Conservation (phyloP, 2,888 invertebrate genomes). For the Drosophila cracens region DNA sequence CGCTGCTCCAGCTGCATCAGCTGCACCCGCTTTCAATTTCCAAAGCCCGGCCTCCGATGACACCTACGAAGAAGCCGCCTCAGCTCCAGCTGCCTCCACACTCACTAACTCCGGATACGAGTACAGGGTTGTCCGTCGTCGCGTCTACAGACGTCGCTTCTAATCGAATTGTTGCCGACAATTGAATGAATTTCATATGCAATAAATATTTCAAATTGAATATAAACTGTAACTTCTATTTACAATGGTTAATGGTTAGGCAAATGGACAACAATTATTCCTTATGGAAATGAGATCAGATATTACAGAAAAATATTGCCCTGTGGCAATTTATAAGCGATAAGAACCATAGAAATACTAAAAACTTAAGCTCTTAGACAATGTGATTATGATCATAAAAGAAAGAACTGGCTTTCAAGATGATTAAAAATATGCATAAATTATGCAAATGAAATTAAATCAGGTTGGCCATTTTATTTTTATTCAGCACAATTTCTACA, state of each 20-base stretch:
- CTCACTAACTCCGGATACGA: constrained; percentile 56
- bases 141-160: constrained; percentile 66
- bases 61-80: constrained; percentile 57
- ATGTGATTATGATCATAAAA: not conserved
- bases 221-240: not conserved
- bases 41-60: constrained; percentile 2
- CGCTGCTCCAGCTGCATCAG: not conserved
- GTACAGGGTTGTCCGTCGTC: constrained; percentile 72
- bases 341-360: not conserved
- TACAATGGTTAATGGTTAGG: not conserved
- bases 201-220: constrained; percentile 29
- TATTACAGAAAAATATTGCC: not conserved
- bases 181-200: constrained; percentile 1
- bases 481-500: not conserved
- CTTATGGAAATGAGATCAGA: not conserved
- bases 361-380: not conserved
- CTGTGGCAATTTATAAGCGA: not conserved
- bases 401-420: not conserved
- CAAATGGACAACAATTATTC: not conserved
- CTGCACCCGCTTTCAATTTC: constrained; percentile 4
- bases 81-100: constrained; percentile 42
- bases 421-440: not conserved
- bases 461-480: not conserved
- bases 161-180: constrained; percentile 34
- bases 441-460: not conserved